Evolutionary conservation across 2,113 vertebrate species (phyloP).

Genomic region (Lasiurus borealis): DNA sequence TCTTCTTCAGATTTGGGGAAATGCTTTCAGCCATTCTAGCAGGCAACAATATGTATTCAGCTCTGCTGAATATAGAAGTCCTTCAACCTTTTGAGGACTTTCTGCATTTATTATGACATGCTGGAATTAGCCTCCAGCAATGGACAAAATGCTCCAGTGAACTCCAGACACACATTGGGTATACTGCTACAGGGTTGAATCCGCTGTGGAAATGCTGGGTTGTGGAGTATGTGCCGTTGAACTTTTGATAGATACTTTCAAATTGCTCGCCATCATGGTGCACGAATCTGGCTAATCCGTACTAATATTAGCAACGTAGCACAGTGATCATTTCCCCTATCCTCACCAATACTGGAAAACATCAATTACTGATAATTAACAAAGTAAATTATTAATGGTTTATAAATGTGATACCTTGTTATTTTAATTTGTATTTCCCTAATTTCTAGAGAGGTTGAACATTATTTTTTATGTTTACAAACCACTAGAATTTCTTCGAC

Average conservation of each 20-base stretch:
- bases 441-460: background rate
- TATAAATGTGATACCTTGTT: background rate
- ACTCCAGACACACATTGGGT: rapidly evolving
- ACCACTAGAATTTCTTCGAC: background rate
- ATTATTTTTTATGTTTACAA: background rate
- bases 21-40: too few relatives aligned
- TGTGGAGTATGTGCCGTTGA: background rate
- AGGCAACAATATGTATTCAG: too few relatives aligned
- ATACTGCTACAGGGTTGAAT: background rate
- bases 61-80: too few relatives aligned
- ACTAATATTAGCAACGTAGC: background rate
- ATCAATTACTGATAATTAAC: background rate
- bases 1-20: too few relatives aligned
- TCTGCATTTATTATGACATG: too few relatives aligned
- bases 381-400: background rate
- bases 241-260: background rate
- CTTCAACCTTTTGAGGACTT: too few relatives aligned
- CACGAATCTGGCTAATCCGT: too few relatives aligned
- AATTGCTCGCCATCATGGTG: too few relatives aligned
- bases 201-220: background rate
- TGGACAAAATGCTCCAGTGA: background rate
- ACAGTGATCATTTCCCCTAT: background rate
- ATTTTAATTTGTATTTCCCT: conserved; percentile 37
- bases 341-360: background rate
- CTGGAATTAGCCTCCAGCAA: too few relatives aligned